Evolutionary conservation across 2,797 vertebrate genomes (phyloP).

Genomic region (Danio aesculapii): DNA sequence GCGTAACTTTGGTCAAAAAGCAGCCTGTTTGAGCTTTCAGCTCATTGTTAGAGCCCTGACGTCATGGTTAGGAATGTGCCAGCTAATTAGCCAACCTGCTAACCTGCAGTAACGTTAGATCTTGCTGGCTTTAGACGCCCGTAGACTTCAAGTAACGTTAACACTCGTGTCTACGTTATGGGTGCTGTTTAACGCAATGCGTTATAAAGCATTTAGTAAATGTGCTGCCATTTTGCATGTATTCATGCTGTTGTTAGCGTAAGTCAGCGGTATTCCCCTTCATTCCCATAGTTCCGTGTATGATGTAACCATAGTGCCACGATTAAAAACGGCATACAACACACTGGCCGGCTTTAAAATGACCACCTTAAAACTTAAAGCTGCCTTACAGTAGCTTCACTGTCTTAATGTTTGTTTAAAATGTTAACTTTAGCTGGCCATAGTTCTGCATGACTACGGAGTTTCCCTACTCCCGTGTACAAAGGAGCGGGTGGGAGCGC

Average conservation of each 20-base stretch:
- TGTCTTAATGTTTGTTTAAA: constrained; percentile 11
- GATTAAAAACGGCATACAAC: neutral
- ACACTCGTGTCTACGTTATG: neutral
- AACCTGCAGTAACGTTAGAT: neutral
- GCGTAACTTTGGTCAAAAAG: neutral
- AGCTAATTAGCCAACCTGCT: constrained; percentile 43
- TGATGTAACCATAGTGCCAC: constrained; percentile 37
- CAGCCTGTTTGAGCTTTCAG: neutral
- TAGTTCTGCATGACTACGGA: constrained; percentile 70
- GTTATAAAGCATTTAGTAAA: neutral
- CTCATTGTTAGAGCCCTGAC: constrained; percentile 37
- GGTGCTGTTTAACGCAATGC: neutral
- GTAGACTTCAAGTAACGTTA: neutral
- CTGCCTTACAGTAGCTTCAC: neutral
- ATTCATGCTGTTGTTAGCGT: constrained; percentile 29
- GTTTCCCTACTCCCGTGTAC: constrained; percentile 71
- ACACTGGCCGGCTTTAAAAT: neutral
- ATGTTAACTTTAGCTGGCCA: constrained; percentile 38
- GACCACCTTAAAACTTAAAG: neutral
- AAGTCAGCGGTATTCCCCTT: constrained; percentile 63
- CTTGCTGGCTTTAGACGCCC: neutral
- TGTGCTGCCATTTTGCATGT: neutral
- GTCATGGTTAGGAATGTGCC: constrained; percentile 52
- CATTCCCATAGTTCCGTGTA: constrained; percentile 58
- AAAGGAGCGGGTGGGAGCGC: constrained; percentile 63